Evolutionary conservation across 2,113 vertebrate species (phyloP).

Genomic region (Dissostichus mawsoni): DNA sequence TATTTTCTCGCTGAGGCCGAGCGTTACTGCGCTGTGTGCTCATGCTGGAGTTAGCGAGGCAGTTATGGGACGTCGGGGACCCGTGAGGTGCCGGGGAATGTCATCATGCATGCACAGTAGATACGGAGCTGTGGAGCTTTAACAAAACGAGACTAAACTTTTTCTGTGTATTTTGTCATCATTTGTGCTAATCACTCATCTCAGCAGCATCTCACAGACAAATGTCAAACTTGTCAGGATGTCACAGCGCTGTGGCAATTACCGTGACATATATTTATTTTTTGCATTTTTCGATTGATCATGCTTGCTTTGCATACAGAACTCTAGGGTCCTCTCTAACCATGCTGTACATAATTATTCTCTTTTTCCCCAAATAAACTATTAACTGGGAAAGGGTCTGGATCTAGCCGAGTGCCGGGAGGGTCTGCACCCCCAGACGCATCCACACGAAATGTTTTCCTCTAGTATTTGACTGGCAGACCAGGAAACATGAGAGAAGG

Average conservation of each 20-base stretch:
- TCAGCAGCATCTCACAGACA: constrained; percentile 13
- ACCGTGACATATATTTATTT: constrained; percentile 22
- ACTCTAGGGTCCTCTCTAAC: background rate
- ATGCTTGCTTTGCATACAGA: background rate
- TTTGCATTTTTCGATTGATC: constrained; percentile 13
- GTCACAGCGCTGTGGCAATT: constrained; percentile 22
- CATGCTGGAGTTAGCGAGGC: constrained; percentile 1
- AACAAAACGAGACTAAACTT: background rate
- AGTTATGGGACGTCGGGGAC: background rate
- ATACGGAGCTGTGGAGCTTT: background rate
- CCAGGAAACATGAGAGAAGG: background rate
- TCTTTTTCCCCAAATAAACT: background rate
- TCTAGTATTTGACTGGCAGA: background rate
- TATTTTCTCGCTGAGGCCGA: background rate
- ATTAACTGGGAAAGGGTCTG: background rate
- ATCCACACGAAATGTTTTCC: background rate
- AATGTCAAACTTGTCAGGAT: constrained; percentile 36
- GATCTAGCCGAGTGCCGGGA: background rate
- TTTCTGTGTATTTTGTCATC: background rate
- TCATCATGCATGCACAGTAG: constrained; percentile 4
- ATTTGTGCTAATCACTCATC: constrained; percentile 30
- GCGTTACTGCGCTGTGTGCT: constrained; percentile 15
- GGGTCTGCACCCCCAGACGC: too few relatives aligned
- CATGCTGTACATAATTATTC: too few relatives aligned
- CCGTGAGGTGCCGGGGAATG: constrained; percentile 2